Evolutionary conservation across 2,113 vertebrate species (phyloP).

Genomic region (Thryonomys swinderianus): DNA sequence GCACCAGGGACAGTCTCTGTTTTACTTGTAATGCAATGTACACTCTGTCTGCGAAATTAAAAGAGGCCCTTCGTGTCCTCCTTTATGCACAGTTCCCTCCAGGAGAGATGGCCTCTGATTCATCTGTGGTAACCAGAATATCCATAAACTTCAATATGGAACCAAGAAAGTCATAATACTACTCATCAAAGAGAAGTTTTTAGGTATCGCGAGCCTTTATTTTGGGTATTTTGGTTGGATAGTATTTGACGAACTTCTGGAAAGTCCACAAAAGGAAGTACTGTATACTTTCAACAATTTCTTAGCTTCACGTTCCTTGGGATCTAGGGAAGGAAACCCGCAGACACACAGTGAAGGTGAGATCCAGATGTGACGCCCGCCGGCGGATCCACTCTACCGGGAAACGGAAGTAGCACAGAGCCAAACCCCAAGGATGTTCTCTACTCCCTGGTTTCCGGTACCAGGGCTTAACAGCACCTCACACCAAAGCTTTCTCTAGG

Average conservation of each 20-base stretch:
- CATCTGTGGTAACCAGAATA: background rate
- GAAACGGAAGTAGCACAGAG: background rate
- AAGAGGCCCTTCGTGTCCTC: slow-evolving; percentile 6
- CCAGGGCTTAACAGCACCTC: background rate
- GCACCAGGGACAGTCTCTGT: background rate
- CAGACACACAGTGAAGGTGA: background rate
- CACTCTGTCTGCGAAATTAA: slow-evolving; percentile 37
- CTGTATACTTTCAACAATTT: background rate
- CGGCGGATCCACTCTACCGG: background rate
- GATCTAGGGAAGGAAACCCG: background rate
- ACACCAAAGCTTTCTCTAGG: background rate
- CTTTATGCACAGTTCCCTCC: slow-evolving; percentile 38
- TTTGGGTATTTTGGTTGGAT: background rate
- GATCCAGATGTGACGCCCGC: background rate
- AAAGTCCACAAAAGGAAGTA: background rate
- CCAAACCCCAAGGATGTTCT: background rate
- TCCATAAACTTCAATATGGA: slow-evolving; percentile 39
- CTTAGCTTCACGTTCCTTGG: background rate
- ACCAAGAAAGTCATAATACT: slow-evolving; percentile 22
- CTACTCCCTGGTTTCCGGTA: background rate
- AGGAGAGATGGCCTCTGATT: background rate
- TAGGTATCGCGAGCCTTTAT: background rate
- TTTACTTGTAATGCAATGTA: slow-evolving; percentile 24
- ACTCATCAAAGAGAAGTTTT: background rate
- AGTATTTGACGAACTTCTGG: slow-evolving; percentile 8